Percentiles rank a stretch among this genome's conserved stretches.
Evolutionary conservation across 2,797 vertebrate species (phyloP).

Genomic region (Eulemur mongoz): DNA sequence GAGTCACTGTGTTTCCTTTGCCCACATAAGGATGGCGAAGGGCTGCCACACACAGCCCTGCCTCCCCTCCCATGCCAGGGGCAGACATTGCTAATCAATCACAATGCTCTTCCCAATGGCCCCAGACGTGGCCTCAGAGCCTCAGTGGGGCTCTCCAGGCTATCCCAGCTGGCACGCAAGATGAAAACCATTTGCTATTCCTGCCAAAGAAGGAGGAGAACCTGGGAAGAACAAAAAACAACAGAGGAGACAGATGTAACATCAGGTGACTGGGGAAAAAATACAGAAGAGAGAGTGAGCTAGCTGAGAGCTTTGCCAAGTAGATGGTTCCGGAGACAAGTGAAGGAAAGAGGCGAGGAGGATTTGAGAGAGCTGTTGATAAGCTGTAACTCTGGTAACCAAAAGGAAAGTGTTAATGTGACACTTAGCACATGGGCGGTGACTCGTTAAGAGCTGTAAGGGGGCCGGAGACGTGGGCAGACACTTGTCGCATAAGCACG

Average conservation of each 20-base stretch:
- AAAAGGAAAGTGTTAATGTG: neutral
- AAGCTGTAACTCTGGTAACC: conserved; percentile 62
- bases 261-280: neutral
- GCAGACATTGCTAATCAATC: conserved; percentile 30
- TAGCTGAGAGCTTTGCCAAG: neutral
- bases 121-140: neutral
- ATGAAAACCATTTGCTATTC: conserved; percentile 41
- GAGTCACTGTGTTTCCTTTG: conserved; percentile 40
- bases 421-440: conserved; percentile 30
- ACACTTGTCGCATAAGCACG: neutral
- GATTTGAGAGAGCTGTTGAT: neutral
- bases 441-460: neutral
- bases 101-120: neutral
- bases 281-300: neutral
- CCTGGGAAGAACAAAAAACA: neutral
- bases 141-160: neutral
- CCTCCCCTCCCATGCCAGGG: neutral
- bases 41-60: neutral
- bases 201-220: conserved; percentile 29
- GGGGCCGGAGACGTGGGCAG: neutral
- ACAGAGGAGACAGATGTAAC: conserved; percentile 6
- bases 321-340: conserved; percentile 15
- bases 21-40: conserved; percentile 45
- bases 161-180: neutral
- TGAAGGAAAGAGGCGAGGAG: neutral